phyloP scores from a whole-genome alignment of 2,888 invertebrate species.

The Apomyelois bistriatella region DNA sequence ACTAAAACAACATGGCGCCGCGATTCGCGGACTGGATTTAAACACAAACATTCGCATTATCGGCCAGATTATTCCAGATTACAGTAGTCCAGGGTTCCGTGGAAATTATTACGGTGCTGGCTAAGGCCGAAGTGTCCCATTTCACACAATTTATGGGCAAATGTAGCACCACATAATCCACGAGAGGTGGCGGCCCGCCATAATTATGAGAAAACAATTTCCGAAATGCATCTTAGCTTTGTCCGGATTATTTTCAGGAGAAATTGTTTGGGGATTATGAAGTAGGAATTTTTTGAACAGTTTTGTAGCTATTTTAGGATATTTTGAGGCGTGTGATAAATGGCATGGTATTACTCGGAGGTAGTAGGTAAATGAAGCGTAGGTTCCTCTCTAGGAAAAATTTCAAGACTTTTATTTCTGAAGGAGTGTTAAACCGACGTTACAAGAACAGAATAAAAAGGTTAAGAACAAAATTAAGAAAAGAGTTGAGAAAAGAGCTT shows the following conservation, averaged over 20 bases:
- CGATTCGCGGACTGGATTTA: slow-evolving; percentile 60
- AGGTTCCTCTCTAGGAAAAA: too few relatives aligned
- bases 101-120: slow-evolving; percentile 75
- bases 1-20: slow-evolving; percentile 56
- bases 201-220: slow-evolving; percentile 81
- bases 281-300: not conserved
- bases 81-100: slow-evolving; percentile 64
- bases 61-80: slow-evolving; percentile 78
- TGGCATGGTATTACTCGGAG: too few relatives aligned
- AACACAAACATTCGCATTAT: slow-evolving; percentile 73
- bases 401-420: too few relatives aligned
- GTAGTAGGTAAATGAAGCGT: too few relatives aligned
- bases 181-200: slow-evolving; percentile 51
- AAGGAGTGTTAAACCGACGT: too few relatives aligned
- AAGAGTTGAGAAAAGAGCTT: too few relatives aligned
- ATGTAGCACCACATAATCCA: slow-evolving; percentile 71
- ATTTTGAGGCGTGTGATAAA: not conserved
- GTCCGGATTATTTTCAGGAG: slow-evolving; percentile 50
- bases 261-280: slow-evolving; percentile 4
- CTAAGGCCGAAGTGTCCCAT: slow-evolving; percentile 76
- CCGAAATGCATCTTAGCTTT: slow-evolving; percentile 68
- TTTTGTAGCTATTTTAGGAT: not conserved
- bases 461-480: too few relatives aligned
- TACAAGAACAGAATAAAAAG: too few relatives aligned
- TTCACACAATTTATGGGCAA: slow-evolving; percentile 74